Evolutionary conservation across 2,113 vertebrate genomes (phyloP).

Genomic region (Rhegmatorhina hoffmannsi): DNA sequence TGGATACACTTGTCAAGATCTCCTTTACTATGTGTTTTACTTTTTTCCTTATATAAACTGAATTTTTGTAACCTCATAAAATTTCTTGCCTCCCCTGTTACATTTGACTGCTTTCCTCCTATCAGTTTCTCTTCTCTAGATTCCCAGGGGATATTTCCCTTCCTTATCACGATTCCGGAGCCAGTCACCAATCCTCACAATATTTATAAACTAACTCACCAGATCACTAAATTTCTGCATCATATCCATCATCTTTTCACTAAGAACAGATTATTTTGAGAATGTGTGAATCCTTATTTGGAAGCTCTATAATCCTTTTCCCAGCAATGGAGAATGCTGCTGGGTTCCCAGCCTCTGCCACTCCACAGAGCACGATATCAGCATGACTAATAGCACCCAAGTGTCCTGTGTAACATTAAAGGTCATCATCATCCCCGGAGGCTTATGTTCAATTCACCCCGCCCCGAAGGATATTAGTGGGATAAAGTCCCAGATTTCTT

Average conservation of each 20-base stretch:
- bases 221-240: slow-evolving; percentile 2
- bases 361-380: neutral
- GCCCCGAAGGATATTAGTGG: neutral
- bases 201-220: neutral
- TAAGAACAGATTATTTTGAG: slow-evolving; percentile 13
- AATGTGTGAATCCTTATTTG: slow-evolving; percentile 41
- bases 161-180: neutral
- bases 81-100: neutral
- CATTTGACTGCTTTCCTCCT: neutral
- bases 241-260: slow-evolving; percentile 10
- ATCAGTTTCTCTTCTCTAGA: neutral
- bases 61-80: neutral
- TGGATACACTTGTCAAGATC: neutral
- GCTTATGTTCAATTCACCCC: neutral
- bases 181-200: neutral
- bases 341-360: neutral
- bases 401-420: neutral
- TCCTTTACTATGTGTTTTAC: neutral
- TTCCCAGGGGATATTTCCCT: neutral
- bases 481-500: neutral
- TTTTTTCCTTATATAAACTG: neutral
- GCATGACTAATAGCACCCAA: slow-evolving; percentile 16
- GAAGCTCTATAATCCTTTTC: neutral
- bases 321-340: neutral
- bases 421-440: slow-evolving; percentile 6